Conservation (phyloP, 2,888 invertebrate genomes). For the Trichacis sp. region DNA sequence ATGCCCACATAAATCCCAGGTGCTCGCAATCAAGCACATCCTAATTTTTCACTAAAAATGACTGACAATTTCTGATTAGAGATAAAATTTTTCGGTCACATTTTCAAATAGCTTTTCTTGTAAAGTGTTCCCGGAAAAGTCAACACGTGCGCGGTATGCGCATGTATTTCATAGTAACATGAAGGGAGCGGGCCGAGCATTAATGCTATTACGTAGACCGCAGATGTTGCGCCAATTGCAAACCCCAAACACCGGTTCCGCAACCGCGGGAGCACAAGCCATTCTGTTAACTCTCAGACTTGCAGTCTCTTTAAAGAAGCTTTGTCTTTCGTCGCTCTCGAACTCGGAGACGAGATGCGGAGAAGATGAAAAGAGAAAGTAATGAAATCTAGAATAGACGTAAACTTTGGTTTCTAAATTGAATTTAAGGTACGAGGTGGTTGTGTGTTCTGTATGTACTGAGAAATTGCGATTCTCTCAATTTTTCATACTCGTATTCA, state of each 20-base stretch:
- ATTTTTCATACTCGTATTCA: too few relatives aligned
- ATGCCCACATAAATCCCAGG: too few relatives aligned
- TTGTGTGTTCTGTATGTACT: background rate
- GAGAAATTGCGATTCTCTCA: background rate
- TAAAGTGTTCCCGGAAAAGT: background rate
- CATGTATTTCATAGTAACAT: conserved; percentile 24
- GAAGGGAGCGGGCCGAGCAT: conserved; percentile 56
- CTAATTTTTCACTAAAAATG: too few relatives aligned
- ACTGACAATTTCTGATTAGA: too few relatives aligned
- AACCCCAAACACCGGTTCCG: conserved; percentile 56
- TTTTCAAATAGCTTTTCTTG: background rate
- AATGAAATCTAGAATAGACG: conserved; percentile 30
- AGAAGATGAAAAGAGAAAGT: conserved; percentile 7
- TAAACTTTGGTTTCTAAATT: conserved; percentile 33
- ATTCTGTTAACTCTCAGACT: conserved; percentile 44
- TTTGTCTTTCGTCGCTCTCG: conserved; percentile 29
- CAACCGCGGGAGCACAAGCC: conserved; percentile 45
- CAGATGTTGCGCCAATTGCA: conserved; percentile 69
- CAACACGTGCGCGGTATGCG: conserved; percentile 23
- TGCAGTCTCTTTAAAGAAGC: conserved; percentile 77
- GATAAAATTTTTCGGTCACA: background rate
- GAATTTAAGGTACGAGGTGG: conserved; percentile 37
- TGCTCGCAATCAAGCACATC: too few relatives aligned
- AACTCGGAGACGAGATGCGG: conserved; percentile 3
- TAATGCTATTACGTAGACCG: conserved; percentile 67